These are phyloP conservation scores for Eleutherodactylus coqui DNA, from an alignment of 2,797 vertebrate genomes.

Conservation along the genomic window DNA sequence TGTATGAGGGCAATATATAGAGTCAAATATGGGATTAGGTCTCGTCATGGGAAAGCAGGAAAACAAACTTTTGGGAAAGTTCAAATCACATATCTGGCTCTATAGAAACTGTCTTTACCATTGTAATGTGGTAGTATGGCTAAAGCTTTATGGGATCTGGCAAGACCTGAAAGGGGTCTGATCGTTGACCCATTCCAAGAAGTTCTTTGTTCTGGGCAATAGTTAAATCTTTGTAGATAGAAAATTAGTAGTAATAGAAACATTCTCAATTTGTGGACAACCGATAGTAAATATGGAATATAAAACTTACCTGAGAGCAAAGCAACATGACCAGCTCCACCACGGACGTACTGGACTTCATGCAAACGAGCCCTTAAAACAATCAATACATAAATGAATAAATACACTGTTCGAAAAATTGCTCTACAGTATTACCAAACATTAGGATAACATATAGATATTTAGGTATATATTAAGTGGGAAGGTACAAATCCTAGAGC, in stretches of 20 bases:
- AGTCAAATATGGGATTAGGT: not conserved
- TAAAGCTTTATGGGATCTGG: not conserved
- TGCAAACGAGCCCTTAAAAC: constrained; percentile 89
- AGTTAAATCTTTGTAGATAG: too few species aligned
- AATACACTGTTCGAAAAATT: not conserved
- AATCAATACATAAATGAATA: not conserved
- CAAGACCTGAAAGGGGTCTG: not conserved
- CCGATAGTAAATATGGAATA: not conserved
- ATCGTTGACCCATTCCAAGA: not conserved
- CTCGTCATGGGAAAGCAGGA: not conserved
- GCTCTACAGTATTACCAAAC: too few species aligned
- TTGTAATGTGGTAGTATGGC: not conserved
- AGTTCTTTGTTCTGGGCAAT: too few species aligned
- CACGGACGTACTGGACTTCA: constrained; percentile 98
- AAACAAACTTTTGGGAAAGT: not conserved
- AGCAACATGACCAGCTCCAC: constrained; percentile 98
- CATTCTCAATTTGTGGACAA: not conserved
- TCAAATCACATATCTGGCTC: not conserved
- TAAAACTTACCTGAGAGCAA: constrained; percentile 92
- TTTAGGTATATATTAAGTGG: too few species aligned
- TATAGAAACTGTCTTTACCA: not conserved
- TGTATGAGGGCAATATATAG: not conserved
- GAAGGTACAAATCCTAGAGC: too few species aligned
- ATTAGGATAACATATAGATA: too few species aligned
- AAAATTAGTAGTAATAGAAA: not conserved